Evolutionary conservation across 2,113 vertebrate species (phyloP), one percentile per base, ranked within the genome.

Genomic region (Toxostoma redivivum): DNA sequence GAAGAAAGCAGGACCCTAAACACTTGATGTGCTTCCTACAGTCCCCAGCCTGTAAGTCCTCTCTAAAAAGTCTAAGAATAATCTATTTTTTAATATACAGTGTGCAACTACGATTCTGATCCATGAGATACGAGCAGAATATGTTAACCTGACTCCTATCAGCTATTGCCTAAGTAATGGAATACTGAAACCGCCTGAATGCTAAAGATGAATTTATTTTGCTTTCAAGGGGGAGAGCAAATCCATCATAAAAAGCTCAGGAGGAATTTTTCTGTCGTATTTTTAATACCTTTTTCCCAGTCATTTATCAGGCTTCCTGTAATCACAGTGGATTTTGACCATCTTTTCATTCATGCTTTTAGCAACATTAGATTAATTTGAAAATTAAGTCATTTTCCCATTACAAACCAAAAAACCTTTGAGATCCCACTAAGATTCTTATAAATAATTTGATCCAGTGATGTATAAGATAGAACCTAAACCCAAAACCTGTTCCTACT

Each of bases 131-230:
- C 0, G 9, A 81, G 13, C 51, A 78, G 40, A 69, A 81, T 60
- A 40, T 60, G 33, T 66, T 82, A 90, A 86, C 2, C 7, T 35
- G 60, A 72, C 51, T 74, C n/a, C 30, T 54, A 79, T 71, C 65
- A 72, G 27, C 64, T 86, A 60, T 45, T 78, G 69, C 18, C 53
- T 78, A 92, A 69, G 27, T 65, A 95, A 92, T 33, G 25, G 57
- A 40, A 67, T 44, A 37, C 23, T 83, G 88, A 85, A 95, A 42
- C 33, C 78, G 45, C 42, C 62, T 56, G 77, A 91, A 82, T 69
- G 10, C 35, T 76, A 58, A 37, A 81, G 69, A 88, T 92, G 45
- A 95, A 94, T 93, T 88, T 84, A 90, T 86, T 95, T 96, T 89
- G 42, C 45, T 95, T 89, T 94, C 62, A 40, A 81, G 90, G 15